Evolutionary conservation across 1,140 invertebrate genomes (phyloP), one percentile per base, ranked within the genome.

Genomic region (Papilio aristodemus): DNA sequence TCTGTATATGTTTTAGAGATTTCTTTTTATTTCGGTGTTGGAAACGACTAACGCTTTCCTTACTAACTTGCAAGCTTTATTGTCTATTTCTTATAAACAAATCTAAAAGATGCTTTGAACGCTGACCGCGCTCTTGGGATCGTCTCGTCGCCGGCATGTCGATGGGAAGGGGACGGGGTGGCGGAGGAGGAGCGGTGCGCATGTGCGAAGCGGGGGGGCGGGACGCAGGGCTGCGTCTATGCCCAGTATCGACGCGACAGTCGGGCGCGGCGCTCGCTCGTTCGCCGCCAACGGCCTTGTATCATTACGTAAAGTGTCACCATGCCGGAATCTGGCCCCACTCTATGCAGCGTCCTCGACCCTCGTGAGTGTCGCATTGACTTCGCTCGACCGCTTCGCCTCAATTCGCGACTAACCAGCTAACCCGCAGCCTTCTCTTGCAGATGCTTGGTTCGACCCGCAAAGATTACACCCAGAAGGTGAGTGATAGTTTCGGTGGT

Each of bases 401-500:
- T 84, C 78, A 71, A 87, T 77, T 89, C 85, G 87, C 89, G 76
- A 90, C 87, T 91, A 89, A 89, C 86, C 84, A 85, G 86, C 87
- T 88, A 89, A 91, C 86, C 75, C 82, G 81, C 86, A 79, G 85
- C 84, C 86, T 91, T 93, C 93, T 92, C 93, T 96, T 96, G 81
- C 95, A 97, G 96, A 96, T 94, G 95, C 96, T 92, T 97, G 96
- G 96, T 97, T 97, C 93, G 96, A 96, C 88, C 96, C 96, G 80
- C 95, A 96, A 91, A 95, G 95, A 92, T 94, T 97, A 89, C 95
- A 97, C 93, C 96, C 96, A 77, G 94, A 94, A 95, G 96, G 96
- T 97, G 95, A 95, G 95, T 93, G 81, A 70, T 77, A 72, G 43
- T 43, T n/a, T n/a, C 19, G 69, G 36, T 64, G 69, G 19, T 64